These are phyloP conservation scores for Eumaeus atala DNA, from an alignment of 1,140 invertebrate species.

Conservation along the genomic window DNA sequence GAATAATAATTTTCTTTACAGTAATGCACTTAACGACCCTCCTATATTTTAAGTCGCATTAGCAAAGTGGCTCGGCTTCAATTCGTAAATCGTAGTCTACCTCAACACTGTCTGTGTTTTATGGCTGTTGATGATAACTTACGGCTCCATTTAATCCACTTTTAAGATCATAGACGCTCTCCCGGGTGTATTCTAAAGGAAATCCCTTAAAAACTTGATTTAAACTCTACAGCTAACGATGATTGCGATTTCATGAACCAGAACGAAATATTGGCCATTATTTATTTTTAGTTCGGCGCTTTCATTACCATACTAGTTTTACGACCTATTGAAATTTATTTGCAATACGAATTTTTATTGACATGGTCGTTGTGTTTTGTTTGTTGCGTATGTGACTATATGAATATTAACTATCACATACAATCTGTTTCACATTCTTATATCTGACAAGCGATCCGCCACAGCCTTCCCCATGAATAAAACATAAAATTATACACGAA, in stretches of 20 bases:
- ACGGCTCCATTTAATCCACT: slow-evolving; percentile 46
- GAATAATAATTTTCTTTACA: slow-evolving; percentile 19
- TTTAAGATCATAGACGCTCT: slow-evolving; percentile 37
- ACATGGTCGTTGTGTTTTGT: slow-evolving; percentile 7
- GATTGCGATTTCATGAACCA: slow-evolving; percentile 22
- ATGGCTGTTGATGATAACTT: slow-evolving; percentile 45
- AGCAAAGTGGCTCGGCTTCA: slow-evolving; percentile 18
- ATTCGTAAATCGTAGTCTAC: slow-evolving; percentile 41
- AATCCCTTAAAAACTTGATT: slow-evolving; percentile 25
- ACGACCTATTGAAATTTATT: slow-evolving; percentile 15
- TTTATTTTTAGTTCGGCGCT: slow-evolving; percentile 20
- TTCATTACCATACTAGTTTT: slow-evolving; percentile 14
- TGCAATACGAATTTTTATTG: slow-evolving; percentile 15
- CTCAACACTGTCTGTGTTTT: slow-evolving; percentile 44
- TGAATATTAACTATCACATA: too few species aligned
- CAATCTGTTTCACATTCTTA: too few species aligned
- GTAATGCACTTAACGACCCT: slow-evolving; percentile 27
- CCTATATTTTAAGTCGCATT: slow-evolving; percentile 28
- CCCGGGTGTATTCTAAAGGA: slow-evolving; percentile 22
- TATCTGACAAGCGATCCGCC: too few species aligned
- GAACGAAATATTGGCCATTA: slow-evolving; percentile 22
- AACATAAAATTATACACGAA: too few species aligned
- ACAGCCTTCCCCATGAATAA: too few species aligned
- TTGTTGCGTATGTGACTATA: not conserved
- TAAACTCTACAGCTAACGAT: slow-evolving; percentile 21